phyloP scores from a whole-genome alignment of 2,888 invertebrate genomes.

The Operophtera brumata region DNA sequence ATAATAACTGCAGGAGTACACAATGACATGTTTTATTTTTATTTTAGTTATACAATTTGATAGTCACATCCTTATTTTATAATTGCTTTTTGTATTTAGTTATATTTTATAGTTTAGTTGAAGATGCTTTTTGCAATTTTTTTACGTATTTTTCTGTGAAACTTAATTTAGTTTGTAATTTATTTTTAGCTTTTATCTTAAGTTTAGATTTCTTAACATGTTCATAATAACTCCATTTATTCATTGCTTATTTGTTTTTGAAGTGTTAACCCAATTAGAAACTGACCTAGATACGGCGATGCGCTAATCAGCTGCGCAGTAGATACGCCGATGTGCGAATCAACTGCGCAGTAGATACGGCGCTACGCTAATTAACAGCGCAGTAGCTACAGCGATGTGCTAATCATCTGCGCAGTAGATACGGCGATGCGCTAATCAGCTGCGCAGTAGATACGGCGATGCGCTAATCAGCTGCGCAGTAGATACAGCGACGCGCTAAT shows the following conservation, averaged over 20 bases:
- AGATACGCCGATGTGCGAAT: too few relatives aligned
- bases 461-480: too few relatives aligned
- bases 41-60: conserved; percentile 41
- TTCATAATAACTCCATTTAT: conserved; percentile 10
- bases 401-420: too few relatives aligned
- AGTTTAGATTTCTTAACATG: not conserved
- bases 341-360: too few relatives aligned
- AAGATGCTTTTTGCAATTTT: conserved; percentile 16
- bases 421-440: too few relatives aligned
- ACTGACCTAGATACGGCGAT: too few relatives aligned
- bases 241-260: conserved; percentile 6
- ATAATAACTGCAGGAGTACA: conserved; percentile 32
- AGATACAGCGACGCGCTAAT: too few relatives aligned
- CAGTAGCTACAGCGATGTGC: too few relatives aligned
- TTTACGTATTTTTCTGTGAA: conserved; percentile 10
- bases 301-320: too few relatives aligned
- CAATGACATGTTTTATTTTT: conserved; percentile 36
- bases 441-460: too few relatives aligned
- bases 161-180: not conserved
- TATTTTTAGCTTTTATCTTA: conserved; percentile 22
- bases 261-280: too few relatives aligned
- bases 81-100: conserved; percentile 26
- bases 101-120: conserved; percentile 19
- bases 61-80: conserved; percentile 67
- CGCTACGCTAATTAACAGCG: too few relatives aligned